These are phyloP conservation scores for Lepas anatifera DNA, from an alignment of 2,888 invertebrate genomes.

Conservation along the genomic window DNA sequence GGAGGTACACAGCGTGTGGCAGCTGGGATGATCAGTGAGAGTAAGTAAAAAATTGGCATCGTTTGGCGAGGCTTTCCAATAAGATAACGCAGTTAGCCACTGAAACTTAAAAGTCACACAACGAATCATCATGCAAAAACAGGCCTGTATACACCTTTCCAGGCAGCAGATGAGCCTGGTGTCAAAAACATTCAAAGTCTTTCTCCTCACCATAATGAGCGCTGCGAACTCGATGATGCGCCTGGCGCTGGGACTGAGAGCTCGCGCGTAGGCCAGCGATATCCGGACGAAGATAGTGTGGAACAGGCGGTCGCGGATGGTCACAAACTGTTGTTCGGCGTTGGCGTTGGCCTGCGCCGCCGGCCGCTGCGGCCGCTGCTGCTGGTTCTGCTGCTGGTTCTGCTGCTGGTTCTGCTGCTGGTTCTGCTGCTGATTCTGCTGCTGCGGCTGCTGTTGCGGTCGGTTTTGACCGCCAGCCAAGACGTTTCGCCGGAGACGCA, in stretches of 20 bases:
- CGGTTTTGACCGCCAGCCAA: not conserved
- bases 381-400: not conserved
- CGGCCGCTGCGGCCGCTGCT: not conserved
- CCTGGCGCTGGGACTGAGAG: conserved; percentile 49
- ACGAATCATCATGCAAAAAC: too few species aligned
- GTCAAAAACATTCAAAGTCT: too few species aligned
- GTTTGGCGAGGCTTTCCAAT: too few species aligned
- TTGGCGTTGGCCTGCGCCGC: not conserved
- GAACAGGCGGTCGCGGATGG: conserved; percentile 67
- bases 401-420: not conserved
- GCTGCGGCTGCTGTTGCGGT: not conserved
- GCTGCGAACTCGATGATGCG: conserved; percentile 40
- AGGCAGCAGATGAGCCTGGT: too few species aligned
- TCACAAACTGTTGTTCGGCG: conserved; percentile 3
- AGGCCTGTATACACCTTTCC: too few species aligned
- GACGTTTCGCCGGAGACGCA: not conserved
- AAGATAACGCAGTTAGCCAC: too few species aligned
- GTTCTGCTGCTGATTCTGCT: not conserved
- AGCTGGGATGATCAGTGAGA: too few species aligned
- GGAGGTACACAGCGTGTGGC: too few species aligned
- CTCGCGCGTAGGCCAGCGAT: conserved; percentile 79
- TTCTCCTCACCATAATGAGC: conserved; percentile 52
- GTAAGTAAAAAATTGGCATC: too few species aligned
- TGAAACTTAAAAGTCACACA: too few species aligned
- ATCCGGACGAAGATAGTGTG: conserved; percentile 89